A percentile compares a stretch with the other conserved stretches of the same genome.
phyloP scores from a whole-genome alignment of 2,888 invertebrate species.

The Megalurothrips usitatus region DNA sequence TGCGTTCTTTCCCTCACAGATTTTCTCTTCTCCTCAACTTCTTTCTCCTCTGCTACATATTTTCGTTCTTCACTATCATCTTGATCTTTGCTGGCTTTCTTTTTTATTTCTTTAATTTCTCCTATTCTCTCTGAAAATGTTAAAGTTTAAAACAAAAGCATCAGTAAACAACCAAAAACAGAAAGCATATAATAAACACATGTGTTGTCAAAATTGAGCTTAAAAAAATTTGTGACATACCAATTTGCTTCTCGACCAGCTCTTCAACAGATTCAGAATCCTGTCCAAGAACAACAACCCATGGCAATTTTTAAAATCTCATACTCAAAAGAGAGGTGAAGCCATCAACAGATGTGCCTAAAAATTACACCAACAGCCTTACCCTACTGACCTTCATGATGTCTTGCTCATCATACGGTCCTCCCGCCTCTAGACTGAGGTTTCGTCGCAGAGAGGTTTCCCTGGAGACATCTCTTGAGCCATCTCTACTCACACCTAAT shows the following conservation, averaged over 20 bases:
- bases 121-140: slow-evolving; percentile 43
- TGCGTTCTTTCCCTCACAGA: slow-evolving; percentile 72
- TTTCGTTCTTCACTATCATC: slow-evolving; percentile 64
- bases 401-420: slow-evolving; percentile 58
- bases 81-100: slow-evolving; percentile 37
- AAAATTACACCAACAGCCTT: slow-evolving; percentile 27
- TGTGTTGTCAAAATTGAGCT: not conserved
- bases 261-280: slow-evolving; percentile 52
- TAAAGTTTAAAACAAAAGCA: slow-evolving; percentile 37
- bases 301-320: slow-evolving; percentile 28
- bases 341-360: too few species aligned
- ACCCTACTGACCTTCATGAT: slow-evolving; percentile 56
- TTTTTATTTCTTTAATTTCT: slow-evolving; percentile 36
- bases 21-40: slow-evolving; percentile 58
- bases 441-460: slow-evolving; percentile 35
- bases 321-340: not conserved
- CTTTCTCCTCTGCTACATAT: slow-evolving; percentile 76
- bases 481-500: slow-evolving; percentile 66
- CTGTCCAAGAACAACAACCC: slow-evolving; percentile 41
- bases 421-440: slow-evolving; percentile 51
- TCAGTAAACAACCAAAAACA: not conserved
- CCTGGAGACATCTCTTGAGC: slow-evolving; percentile 68
- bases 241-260: slow-evolving; percentile 38
- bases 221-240: slow-evolving; percentile 27
- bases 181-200: not conserved